Conservation (phyloP, 2,888 invertebrate genomes). For the Epinotia demarniana region DNA sequence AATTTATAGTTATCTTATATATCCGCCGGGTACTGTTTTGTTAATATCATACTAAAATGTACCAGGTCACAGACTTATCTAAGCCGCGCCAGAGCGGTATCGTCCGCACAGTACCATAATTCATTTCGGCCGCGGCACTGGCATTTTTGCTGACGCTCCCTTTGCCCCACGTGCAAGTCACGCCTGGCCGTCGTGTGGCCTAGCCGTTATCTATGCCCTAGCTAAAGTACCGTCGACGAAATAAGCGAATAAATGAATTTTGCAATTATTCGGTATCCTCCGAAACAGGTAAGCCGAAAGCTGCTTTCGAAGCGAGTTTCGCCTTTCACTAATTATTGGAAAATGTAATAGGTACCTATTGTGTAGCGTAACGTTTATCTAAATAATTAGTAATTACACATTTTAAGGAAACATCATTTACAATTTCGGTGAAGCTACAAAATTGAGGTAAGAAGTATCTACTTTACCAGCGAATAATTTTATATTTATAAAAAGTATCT, state of each 20-base stretch:
- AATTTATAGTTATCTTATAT: background rate
- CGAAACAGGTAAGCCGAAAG: conserved; percentile 11
- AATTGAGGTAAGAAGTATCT: conserved; percentile 12
- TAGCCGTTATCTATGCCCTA: conserved; percentile 51
- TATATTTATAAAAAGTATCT: too few species aligned
- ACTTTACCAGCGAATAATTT: conserved; percentile 1
- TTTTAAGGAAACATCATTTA: background rate
- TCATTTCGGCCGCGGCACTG: conserved; percentile 29
- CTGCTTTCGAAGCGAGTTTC: conserved; percentile 21
- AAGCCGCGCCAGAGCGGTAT: conserved; percentile 11
- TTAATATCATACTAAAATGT: conserved; percentile 26
- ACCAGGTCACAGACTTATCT: conserved; percentile 32
- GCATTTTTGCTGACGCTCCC: conserved; percentile 51
- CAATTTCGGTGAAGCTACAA: background rate
- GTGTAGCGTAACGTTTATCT: background rate
- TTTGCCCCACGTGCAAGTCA: conserved; percentile 52
- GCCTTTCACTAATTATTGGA: conserved; percentile 23
- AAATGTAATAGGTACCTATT: conserved; percentile 12
- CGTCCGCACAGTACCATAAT: conserved; percentile 28
- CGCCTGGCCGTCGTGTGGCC: conserved; percentile 51
- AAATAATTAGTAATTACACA: background rate
- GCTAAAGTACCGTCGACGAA: conserved; percentile 38
- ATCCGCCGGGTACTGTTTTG: background rate
- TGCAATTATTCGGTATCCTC: conserved; percentile 20
- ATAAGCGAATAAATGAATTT: conserved; percentile 29